Conservation (phyloP, 2,113 vertebrate species). For the Coptodon bakossiorum region DNA sequence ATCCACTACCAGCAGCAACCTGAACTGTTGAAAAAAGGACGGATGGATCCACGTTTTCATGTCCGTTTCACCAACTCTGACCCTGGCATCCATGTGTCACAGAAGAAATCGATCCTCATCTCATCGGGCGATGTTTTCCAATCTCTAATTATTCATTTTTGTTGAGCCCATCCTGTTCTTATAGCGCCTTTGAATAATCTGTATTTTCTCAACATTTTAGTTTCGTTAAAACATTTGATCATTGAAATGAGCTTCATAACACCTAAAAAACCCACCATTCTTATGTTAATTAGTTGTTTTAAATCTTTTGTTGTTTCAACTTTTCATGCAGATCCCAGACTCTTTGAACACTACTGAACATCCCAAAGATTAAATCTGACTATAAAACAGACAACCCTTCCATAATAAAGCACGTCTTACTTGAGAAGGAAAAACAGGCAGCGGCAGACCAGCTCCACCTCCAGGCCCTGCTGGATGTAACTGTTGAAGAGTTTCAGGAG, state of each 20-base stretch:
- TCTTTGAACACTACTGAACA: neutral
- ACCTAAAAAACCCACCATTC: rapidly evolving
- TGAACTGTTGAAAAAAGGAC: neutral
- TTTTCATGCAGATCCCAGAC: neutral
- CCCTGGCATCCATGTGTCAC: neutral
- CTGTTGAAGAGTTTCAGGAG: constrained; percentile 82
- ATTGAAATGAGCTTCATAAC: neutral
- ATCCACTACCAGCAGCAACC: neutral
- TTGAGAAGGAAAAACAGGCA: constrained; percentile 94
- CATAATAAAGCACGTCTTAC: constrained; percentile 43
- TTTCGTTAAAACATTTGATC: neutral
- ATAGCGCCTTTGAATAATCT: neutral
- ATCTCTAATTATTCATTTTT: neutral
- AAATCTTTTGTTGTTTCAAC: neutral
- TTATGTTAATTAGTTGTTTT: neutral
- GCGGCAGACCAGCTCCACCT: constrained; percentile 89
- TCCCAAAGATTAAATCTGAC: neutral
- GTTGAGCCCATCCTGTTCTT: neutral
- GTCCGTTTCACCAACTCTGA: neutral
- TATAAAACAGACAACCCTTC: neutral
- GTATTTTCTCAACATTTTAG: neutral
- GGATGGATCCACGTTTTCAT: neutral
- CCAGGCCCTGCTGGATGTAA: constrained; percentile 78
- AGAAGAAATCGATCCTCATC: neutral
- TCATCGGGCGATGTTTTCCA: neutral